Conservation (phyloP, 1,140 invertebrate species). For the Megathymus violae region DNA sequence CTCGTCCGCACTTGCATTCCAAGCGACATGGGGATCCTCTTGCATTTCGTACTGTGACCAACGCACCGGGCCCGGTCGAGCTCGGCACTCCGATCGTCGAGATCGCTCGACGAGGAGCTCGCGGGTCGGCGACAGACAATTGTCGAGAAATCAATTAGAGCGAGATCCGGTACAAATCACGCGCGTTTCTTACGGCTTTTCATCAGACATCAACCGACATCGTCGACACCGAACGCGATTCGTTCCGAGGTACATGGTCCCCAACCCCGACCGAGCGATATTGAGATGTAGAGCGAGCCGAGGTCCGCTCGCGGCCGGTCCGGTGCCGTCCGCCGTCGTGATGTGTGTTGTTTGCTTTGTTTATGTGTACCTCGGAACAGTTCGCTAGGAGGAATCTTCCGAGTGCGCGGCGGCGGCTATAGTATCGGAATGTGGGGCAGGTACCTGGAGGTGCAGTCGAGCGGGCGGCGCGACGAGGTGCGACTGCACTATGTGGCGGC, state of each 20-base stretch:
- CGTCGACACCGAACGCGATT: conserved; percentile 72
- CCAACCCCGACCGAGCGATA: conserved; percentile 82
- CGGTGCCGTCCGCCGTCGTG: conserved; percentile 61
- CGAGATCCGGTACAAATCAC: conserved; percentile 59
- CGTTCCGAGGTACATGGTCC: conserved; percentile 85
- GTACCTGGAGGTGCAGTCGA: conserved; percentile 95
- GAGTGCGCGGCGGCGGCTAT: conserved; percentile 55
- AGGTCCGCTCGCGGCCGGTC: conserved; percentile 67
- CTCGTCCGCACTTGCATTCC: conserved; percentile 81
- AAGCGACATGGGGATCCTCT: conserved; percentile 82
- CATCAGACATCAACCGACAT: conserved; percentile 62
- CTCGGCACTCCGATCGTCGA: conserved; percentile 41
- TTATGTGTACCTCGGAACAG: conserved; percentile 82
- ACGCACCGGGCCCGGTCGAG: conserved; percentile 39
- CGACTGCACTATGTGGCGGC: conserved; percentile 89
- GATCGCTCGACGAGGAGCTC: conserved; percentile 36
- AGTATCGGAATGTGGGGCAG: conserved; percentile 77
- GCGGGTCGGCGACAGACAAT: conserved; percentile 46
- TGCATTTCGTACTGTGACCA: conserved; percentile 60
- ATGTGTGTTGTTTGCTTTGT: conserved; percentile 77
- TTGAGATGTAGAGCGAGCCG: conserved; percentile 84
- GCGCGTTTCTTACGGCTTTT: conserved; percentile 57
- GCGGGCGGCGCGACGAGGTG: conserved; percentile 93
- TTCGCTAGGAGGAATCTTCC: conserved; percentile 60
- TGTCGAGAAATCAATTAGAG: conserved; percentile 48